Base-by-base conservation (phyloP, 2,888 invertebrate species). In the Eupsilia transversa region DNA sequence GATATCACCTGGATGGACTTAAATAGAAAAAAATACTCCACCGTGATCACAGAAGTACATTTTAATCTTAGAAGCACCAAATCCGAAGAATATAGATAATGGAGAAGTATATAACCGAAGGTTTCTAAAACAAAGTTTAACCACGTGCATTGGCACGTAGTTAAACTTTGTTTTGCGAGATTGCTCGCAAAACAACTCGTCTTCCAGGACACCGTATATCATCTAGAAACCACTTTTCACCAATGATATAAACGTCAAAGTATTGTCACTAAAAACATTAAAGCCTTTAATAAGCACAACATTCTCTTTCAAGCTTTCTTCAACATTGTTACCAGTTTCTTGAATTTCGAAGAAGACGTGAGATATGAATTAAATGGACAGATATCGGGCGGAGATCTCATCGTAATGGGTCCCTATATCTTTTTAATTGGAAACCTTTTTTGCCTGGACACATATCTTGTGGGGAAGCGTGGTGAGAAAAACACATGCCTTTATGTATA, bases 341-440 rank as follows among this genome's bases (percentile, higher is more conserved):
- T 91, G 89, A 88, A 90, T 89, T 90, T 89, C 83, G 85, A 86
- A 83, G 82, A 74, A 89, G 92, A 95, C 95, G 95, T 95, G 95
- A 93, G 93, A 93, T 94, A 95, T 94, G 94, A 94, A 93, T 93
- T 94, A 93, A 96, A 95, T 90, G 94, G 91, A 91, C 91, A 77
- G 71, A 87, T 90, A 93, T 93, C 91, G 90, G 80, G 88, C 88
- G 88, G 87, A 87, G 91, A 89, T 92, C 91, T 88, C 77, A 76
- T 72, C 87, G 89, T 93, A 94, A 94, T 94, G 92, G 93, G 88
- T 89, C 91, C 87, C 84, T 94, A 94, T 93, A 94, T 95, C 94
- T 93, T 92, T 92, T 95, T 95, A 96, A 96, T 96, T 96, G 95
- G 94, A 91, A 90, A 85, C 65, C 81, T 95, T 96, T 86, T 95